Percentiles rank a stretch among this genome's conserved stretches.
phyloP scores from a whole-genome alignment of 2,797 vertebrate species.

The Ambastaia sidthimunki region DNA sequence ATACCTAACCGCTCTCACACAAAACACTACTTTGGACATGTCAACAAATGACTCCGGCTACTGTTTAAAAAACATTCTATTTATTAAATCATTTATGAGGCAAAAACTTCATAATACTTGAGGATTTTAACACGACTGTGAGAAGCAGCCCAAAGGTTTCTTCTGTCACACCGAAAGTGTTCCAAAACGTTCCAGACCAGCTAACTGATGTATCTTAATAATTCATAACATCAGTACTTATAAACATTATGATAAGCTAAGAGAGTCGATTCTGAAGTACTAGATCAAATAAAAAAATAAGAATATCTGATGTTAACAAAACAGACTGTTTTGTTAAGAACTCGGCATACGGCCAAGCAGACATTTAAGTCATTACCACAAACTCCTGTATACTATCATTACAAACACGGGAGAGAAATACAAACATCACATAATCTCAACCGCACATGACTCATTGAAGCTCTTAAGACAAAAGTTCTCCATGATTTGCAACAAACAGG shows the following conservation, averaged over 20 bases:
- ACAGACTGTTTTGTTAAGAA: conserved; percentile 1
- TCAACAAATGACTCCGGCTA: not conserved
- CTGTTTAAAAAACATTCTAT: conserved; percentile 5
- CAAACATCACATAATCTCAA: conserved; percentile 12
- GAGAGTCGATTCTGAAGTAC: not conserved
- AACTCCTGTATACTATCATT: conserved; percentile 2
- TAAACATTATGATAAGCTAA: conserved; percentile 10
- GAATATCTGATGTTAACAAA: not conserved
- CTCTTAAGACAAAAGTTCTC: not conserved
- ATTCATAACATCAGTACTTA: conserved; percentile 39
- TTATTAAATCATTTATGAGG: not conserved
- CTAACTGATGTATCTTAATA: conserved; percentile 7
- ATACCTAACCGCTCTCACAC: not conserved
- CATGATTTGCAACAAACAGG: not conserved
- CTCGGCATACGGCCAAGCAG: not conserved
- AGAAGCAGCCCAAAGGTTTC: conserved; percentile 22
- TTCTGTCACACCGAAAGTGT: conserved; percentile 8
- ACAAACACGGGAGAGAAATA: conserved; percentile 12
- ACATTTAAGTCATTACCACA: conserved; percentile 27
- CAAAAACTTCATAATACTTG: not conserved
- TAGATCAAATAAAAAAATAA: not conserved
- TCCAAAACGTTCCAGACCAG: conserved; percentile 9
- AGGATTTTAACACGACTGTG: conserved; percentile 4
- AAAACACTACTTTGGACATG: not conserved
- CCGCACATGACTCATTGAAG: conserved; percentile 18